These are phyloP conservation scores for Episyrphus balteatus DNA, from an alignment of 1,140 invertebrate genomes.

Conservation along the genomic window DNA sequence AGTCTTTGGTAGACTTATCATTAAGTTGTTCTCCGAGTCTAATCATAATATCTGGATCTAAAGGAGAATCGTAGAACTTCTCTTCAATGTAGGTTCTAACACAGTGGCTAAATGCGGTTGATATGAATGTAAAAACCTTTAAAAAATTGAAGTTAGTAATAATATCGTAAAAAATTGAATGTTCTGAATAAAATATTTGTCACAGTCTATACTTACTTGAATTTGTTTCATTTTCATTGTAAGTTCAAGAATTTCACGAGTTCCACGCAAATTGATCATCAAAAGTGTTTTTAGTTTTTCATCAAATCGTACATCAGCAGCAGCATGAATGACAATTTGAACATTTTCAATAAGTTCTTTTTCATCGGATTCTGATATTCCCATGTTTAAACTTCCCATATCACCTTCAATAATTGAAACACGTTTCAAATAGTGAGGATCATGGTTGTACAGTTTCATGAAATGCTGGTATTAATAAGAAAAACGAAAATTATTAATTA, in stretches of 20 bases:
- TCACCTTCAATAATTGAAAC: constrained; percentile 45
- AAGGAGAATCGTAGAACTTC: constrained; percentile 55
- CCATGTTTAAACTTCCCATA: constrained; percentile 48
- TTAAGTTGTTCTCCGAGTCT: constrained; percentile 28
- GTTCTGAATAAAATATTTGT: not conserved
- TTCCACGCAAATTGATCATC: constrained; percentile 49
- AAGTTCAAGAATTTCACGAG: constrained; percentile 50
- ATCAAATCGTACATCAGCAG: constrained; percentile 78
- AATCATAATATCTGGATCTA: constrained; percentile 53
- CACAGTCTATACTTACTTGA: constrained; percentile 34
- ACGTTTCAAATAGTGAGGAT: not conserved
- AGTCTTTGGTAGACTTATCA: constrained; percentile 40
- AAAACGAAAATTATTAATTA: not conserved
- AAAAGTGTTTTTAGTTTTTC: constrained; percentile 60
- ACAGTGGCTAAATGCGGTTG: constrained; percentile 58
- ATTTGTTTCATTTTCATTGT: constrained; percentile 44
- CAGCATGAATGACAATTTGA: constrained; percentile 77
- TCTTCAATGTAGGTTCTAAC: constrained; percentile 46
- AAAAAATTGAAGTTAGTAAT: constrained; percentile 4
- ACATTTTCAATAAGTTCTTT: constrained; percentile 37
- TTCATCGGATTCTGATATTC: constrained; percentile 50
- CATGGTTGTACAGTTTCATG: not conserved
- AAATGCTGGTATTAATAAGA: not conserved
- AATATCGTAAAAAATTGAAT: too few species aligned
- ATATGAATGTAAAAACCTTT: constrained; percentile 55